Evolutionary conservation across 2,888 invertebrate species (phyloP).

Genomic region (Drosophila falleni): DNA sequence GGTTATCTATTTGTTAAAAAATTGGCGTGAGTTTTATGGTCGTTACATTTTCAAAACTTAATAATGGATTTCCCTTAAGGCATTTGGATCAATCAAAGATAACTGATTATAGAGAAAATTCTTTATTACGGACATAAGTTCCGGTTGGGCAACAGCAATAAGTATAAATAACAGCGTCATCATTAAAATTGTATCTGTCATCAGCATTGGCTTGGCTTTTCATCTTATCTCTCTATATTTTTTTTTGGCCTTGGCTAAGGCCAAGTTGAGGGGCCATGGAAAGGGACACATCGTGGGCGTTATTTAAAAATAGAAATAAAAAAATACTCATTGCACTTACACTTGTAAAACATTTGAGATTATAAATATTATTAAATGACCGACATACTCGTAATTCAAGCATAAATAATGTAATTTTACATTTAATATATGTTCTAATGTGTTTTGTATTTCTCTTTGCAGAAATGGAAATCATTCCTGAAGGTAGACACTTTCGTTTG

Average conservation of each 20-base stretch:
- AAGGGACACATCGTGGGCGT: conserved; percentile 21
- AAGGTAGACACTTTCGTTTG: conserved; percentile 95
- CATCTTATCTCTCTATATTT: conserved; percentile 2
- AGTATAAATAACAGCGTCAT: conserved; percentile 51
- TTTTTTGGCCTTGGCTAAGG: conserved; percentile 62
- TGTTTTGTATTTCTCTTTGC: conserved; percentile 72
- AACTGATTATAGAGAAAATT: conserved; percentile 33
- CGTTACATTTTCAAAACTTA: neutral
- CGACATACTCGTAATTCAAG: conserved; percentile 2
- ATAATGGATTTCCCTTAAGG: neutral
- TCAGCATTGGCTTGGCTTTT: conserved; percentile 27
- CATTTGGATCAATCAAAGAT: conserved; percentile 13
- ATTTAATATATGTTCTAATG: conserved; percentile 14
- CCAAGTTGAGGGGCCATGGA: conserved; percentile 59
- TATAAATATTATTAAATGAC: conserved; percentile 34
- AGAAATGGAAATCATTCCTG: conserved; percentile 94
- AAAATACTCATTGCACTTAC: conserved; percentile 32
- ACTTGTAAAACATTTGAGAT: conserved; percentile 23
- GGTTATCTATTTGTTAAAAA: no score
- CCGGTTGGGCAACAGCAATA: conserved; percentile 38
- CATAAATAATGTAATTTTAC: conserved; percentile 24
- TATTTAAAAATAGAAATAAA: conserved; percentile 19
- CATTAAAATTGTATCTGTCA: conserved; percentile 44
- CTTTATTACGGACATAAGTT: conserved; percentile 6
- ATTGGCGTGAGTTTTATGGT: neutral